phyloP scores from a whole-genome alignment of 1,140 invertebrate genomes.

The Drosophila tsacasi region DNA sequence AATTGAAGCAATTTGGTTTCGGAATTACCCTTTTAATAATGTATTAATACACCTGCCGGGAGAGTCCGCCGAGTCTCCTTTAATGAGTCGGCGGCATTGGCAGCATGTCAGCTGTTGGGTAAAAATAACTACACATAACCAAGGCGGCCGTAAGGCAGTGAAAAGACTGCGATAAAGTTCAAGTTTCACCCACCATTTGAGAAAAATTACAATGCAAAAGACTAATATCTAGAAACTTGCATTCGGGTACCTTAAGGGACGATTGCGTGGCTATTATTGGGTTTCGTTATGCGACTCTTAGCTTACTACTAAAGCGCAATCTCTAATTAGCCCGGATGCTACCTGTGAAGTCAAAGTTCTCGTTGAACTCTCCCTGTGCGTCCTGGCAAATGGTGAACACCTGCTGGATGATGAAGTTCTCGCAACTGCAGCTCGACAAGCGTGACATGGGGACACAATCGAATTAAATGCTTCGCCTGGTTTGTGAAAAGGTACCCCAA shows the following conservation, averaged over 20 bases:
- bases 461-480: conserved; percentile 7
- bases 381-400: conserved; percentile 72
- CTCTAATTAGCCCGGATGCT: neutral
- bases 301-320: too few relatives aligned
- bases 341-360: conserved; percentile 77
- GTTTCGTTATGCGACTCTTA: too few relatives aligned
- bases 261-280: too few relatives aligned
- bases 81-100: conserved; percentile 35
- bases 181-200: neutral
- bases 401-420: conserved; percentile 58
- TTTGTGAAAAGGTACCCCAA: neutral
- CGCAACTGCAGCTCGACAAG: conserved; percentile 53
- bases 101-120: conserved; percentile 49
- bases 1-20: conserved; percentile 11
- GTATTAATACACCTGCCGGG: conserved; percentile 26
- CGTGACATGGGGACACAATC: conserved; percentile 42
- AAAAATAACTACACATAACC: conserved; percentile 44
- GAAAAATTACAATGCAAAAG: neutral
- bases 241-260: too few relatives aligned
- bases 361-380: conserved; percentile 54
- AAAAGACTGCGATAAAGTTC: neutral
- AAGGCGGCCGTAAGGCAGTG: neutral
- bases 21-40: conserved; percentile 29
- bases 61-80: neutral
- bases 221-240: neutral